A percentile compares a stretch with the other conserved stretches of the same genome.
Conservation (phyloP, 2,113 vertebrate species). For the Neoarius graeffei region DNA sequence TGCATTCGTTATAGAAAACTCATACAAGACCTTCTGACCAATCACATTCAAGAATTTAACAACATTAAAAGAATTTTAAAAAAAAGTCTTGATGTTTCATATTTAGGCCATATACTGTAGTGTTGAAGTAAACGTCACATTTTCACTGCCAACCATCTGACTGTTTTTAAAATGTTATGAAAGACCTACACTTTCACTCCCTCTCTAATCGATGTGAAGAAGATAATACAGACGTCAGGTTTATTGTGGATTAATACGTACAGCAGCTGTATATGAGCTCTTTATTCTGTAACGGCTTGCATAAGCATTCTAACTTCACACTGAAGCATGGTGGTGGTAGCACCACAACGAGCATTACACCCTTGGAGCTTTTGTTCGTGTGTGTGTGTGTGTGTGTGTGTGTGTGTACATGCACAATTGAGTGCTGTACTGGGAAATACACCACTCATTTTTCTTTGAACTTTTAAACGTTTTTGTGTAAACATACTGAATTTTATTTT, state of each 20-base stretch:
- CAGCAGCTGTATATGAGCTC: not conserved
- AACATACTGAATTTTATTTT: not conserved
- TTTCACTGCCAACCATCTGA: not conserved
- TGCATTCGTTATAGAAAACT: not conserved
- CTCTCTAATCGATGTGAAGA: not conserved
- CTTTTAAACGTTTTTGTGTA: too few relatives aligned
- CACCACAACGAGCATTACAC: not conserved
- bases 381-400: too few relatives aligned
- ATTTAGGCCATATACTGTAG: not conserved
- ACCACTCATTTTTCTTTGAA: too few relatives aligned
- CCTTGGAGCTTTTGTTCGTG: too few relatives aligned
- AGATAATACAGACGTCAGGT: not conserved
- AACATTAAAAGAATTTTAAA: not conserved
- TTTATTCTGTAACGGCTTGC: not conserved
- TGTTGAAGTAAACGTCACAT: not conserved
- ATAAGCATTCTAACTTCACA: not conserved
- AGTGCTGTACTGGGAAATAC: too few relatives aligned
- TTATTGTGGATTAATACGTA: not conserved
- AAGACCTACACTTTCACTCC: not conserved
- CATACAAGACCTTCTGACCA: not conserved
- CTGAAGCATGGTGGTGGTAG: not conserved
- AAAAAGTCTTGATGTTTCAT: too few relatives aligned
- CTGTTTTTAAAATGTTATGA: not conserved
- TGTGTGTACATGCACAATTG: too few relatives aligned
- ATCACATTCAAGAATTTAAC: not conserved